Percentiles rank a stretch among this genome's conserved stretches.
phyloP scores from a whole-genome alignment of 1,140 invertebrate species.

The Papilio glaucus region DNA sequence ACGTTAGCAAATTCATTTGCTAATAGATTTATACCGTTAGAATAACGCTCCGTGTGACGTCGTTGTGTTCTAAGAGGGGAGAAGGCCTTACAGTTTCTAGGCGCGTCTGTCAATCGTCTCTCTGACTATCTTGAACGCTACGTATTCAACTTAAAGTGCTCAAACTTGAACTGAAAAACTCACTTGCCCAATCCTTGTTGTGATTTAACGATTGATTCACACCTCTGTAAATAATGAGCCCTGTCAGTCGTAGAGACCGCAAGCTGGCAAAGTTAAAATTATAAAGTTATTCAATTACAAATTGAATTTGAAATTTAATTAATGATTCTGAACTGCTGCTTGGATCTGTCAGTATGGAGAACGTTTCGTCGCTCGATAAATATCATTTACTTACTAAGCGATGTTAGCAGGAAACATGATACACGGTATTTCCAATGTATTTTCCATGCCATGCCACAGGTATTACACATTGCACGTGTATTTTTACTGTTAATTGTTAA shows the following conservation, averaged over 20 bases:
- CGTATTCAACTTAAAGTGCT: background rate
- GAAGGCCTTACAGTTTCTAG: no score
- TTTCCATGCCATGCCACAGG: background rate
- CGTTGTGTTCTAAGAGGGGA: background rate
- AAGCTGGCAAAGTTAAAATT: background rate
- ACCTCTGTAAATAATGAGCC: background rate
- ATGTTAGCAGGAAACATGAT: background rate
- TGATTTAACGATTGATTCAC: background rate
- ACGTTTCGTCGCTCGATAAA: background rate
- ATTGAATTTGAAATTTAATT: constrained; percentile 3
- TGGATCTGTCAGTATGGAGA: background rate
- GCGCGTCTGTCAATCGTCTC: no score
- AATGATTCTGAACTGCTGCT: background rate
- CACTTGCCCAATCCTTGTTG: background rate
- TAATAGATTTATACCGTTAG: constrained; percentile 16
- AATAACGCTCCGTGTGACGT: background rate
- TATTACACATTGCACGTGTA: background rate
- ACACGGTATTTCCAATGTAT: background rate
- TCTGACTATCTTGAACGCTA: background rate
- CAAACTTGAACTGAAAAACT: constrained; percentile 1
- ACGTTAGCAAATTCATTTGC: constrained; percentile 2
- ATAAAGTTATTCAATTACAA: constrained; percentile 9
- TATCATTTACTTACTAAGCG: background rate
- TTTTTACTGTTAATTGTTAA: background rate
- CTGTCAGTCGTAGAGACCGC: background rate